Evolutionary conservation across 2,797 vertebrate genomes (phyloP).

Genomic region (Acrocephalus scirpaceus): DNA sequence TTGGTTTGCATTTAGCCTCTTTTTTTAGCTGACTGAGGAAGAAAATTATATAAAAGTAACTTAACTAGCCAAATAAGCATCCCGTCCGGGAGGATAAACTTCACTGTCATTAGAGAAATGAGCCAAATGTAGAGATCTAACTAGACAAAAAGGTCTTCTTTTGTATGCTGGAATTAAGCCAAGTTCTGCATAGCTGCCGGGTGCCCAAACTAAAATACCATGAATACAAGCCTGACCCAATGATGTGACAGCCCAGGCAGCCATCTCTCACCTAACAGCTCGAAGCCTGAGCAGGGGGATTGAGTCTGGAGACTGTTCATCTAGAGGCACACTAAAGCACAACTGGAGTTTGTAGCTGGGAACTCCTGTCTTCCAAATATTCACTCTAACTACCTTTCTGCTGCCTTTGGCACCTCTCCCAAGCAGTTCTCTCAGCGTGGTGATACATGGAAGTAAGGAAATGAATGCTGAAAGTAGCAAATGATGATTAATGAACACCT

Average conservation of each 20-base stretch:
- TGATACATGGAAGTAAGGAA: neutral
- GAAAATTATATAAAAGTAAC: neutral
- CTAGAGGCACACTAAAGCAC: neutral
- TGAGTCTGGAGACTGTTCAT: neutral
- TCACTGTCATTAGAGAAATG: neutral
- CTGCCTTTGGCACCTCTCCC: neutral
- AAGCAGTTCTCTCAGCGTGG: neutral
- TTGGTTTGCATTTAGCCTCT: neutral
- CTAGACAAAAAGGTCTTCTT: neutral
- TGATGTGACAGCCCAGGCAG: neutral
- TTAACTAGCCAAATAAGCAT: neutral
- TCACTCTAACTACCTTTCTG: neutral
- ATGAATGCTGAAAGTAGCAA: conserved; percentile 2
- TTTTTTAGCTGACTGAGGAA: neutral
- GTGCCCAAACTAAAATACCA: neutral
- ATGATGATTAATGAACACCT: conserved; percentile 41
- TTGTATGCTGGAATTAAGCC: neutral
- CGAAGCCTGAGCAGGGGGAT: neutral
- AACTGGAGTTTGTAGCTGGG: neutral
- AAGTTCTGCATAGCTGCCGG: neutral
- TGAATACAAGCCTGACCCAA: neutral
- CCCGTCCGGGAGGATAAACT: neutral
- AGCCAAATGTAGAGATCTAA: neutral
- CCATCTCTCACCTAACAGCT: neutral
- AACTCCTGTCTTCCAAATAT: neutral